phyloP scores from a whole-genome alignment of 2,888 invertebrate genomes.

The Epistrophe eligans region DNA sequence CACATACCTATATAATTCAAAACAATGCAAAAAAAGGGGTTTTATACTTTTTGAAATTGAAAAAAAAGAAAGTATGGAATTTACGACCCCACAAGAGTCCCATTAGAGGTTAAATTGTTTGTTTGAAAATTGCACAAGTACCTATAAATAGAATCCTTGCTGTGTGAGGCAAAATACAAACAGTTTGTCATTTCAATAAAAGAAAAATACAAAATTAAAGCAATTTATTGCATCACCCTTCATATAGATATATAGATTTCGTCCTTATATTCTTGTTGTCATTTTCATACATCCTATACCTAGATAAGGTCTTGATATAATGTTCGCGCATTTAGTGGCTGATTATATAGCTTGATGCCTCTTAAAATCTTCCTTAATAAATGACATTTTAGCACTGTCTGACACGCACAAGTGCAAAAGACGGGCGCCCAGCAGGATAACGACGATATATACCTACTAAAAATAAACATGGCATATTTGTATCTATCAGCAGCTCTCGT shows the following conservation, averaged over 20 bases:
- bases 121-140: conserved; percentile 73
- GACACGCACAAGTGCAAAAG: conserved; percentile 45
- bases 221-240: conserved; percentile 63
- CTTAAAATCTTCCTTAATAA: conserved; percentile 16
- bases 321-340: conserved; percentile 47
- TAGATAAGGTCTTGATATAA: conserved; percentile 43
- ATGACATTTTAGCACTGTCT: conserved; percentile 45
- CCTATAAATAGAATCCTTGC: conserved; percentile 35
- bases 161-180: conserved; percentile 13
- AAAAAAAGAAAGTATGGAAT: conserved; percentile 70
- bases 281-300: conserved; percentile 51
- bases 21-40: conserved; percentile 68
- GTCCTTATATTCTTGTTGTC: conserved; percentile 49
- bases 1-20: conserved; percentile 48
- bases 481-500: conserved; percentile 20
- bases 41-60: background rate
- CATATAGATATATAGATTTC: conserved; percentile 25
- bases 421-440: conserved; percentile 48
- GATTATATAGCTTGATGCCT: conserved; percentile 15
- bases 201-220: conserved; percentile 33
- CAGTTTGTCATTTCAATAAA: conserved; percentile 53
- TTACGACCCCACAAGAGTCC: conserved; percentile 78
- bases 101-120: conserved; percentile 78
- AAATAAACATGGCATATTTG: conserved; percentile 31
- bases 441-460: conserved; percentile 20